Evolutionary conservation across 2,113 vertebrate genomes (phyloP), one percentile per base, ranked within the genome.

Genomic region (Morone saxatilis): DNA sequence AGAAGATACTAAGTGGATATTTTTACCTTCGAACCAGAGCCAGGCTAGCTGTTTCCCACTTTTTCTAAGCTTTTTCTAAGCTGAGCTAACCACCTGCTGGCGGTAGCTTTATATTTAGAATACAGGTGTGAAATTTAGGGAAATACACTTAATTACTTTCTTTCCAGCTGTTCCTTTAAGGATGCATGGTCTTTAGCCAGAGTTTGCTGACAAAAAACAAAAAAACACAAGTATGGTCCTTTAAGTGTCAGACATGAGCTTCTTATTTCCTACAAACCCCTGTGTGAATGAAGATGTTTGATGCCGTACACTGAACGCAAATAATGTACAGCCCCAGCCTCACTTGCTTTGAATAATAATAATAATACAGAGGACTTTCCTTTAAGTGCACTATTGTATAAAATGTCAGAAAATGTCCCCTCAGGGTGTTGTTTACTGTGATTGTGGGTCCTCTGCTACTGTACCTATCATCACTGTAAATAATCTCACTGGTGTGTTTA

Each of bases 381-480:
- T 16, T 38, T 14, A 41, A 62, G 19, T 43, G 51, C 63, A 68
- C 62, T 68, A 13, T 57, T 25, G 16, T 66, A 19, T 11, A 25
- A 65, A 65, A 36, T 36, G 66, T 36, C 11, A 11, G 9, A 25
- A 25, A 25, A 25, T 25, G 25, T 12, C 1, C 31, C 41, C 17
- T 78, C 51, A 38, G 40, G 51, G 31, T 31, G 50, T 38, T 11
- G 40, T 80, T 66, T 43, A 19, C 50, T 48, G 41, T 74, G 70
- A 59, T 48, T 50, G 41, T 25, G 6, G 61, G 59, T 43, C n/a
- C 67, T 25, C 56, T 61, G 51, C 51, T 59, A 22, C 14, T 50
- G 41, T 11, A n/a, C 78, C 61, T 12, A 14, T 51, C 43, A 43
- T 74, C 51, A 59, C 50, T 41, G 20, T 41, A 14, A 66, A 48